Conservation (phyloP, 1,140 invertebrate species). For the Zaprionus nigranus region DNA sequence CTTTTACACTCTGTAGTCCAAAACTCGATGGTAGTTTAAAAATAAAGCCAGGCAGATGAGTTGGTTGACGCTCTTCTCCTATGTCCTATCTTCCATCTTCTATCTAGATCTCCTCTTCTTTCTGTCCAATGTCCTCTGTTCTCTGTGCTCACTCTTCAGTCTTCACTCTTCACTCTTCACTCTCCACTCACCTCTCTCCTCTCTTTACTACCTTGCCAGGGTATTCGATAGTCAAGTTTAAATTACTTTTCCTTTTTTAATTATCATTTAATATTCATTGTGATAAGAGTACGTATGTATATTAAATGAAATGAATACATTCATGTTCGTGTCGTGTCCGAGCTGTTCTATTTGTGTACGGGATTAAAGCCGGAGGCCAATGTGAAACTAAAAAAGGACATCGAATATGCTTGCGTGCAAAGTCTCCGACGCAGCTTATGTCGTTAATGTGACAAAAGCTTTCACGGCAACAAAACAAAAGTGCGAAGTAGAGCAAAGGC, state of each 20-base stretch:
- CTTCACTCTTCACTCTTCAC: no score
- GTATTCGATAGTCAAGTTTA: not conserved
- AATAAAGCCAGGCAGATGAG: no score
- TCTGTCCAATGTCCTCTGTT: no score
- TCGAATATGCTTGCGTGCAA: conserved; percentile 26
- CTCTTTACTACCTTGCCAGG: not conserved
- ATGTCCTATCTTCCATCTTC: no score
- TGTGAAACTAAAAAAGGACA: conserved; percentile 44
- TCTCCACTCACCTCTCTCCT: no score
- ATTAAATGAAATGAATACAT: conserved; percentile 15
- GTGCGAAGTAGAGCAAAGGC: conserved; percentile 53
- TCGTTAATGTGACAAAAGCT: conserved; percentile 69
- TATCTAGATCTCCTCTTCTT: no score
- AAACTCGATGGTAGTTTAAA: no score
- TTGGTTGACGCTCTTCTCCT: no score
- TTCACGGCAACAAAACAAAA: conserved; percentile 41
- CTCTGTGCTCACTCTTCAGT: no score
- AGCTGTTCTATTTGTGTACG: conserved; percentile 17
- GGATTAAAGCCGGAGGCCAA: conserved; percentile 34
- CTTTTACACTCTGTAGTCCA: no score
- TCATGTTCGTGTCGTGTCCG: not conserved
- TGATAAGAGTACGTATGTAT: not conserved
- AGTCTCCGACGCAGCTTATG: conserved; percentile 43
- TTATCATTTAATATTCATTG: conserved; percentile 54
- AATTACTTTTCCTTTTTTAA: conserved; percentile 47